Conservation (phyloP, 2,888 invertebrate species). For the Trissolcus brochymenae region DNA sequence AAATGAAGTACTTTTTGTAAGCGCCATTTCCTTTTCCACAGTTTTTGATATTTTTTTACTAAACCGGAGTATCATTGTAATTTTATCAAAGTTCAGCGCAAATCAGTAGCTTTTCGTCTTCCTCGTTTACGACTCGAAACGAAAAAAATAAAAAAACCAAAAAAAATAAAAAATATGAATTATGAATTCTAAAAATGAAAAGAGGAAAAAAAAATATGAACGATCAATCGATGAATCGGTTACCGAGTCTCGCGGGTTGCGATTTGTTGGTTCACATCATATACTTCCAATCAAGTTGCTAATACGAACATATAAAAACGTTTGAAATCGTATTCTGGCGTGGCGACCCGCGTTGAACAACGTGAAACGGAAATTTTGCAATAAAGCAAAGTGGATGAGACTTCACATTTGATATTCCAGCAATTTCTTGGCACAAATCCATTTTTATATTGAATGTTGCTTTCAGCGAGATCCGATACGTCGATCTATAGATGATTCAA, state of each 20-base stretch:
- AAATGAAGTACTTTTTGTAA: conserved; percentile 31
- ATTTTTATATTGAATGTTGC: conserved; percentile 33
- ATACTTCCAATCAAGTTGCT: conserved; percentile 19
- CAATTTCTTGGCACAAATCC: conserved; percentile 25
- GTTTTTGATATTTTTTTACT: conserved; percentile 52
- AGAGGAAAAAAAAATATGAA: not conserved
- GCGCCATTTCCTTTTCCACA: conserved; percentile 43
- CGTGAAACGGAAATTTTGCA: conserved; percentile 7
- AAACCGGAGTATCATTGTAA: conserved; percentile 37
- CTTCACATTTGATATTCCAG: not conserved
- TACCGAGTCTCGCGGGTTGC: conserved; percentile 24
- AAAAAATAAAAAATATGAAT: not conserved
- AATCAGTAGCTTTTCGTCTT: conserved; percentile 49
- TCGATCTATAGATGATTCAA: conserved; percentile 39
- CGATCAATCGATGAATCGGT: conserved; percentile 18
- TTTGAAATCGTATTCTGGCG: conserved; percentile 2
- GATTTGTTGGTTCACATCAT: conserved; percentile 25
- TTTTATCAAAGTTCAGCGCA: conserved; percentile 34
- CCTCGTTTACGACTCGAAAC: conserved; percentile 37
- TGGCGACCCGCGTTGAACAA: conserved; percentile 10
- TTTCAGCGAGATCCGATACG: conserved; percentile 62
- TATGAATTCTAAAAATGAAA: not conserved
- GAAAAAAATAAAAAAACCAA: conserved; percentile 17
- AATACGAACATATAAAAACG: not conserved
- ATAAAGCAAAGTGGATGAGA: conserved; percentile 1